These are phyloP conservation scores for Deilephila elpenor DNA, from an alignment of 2,888 invertebrate species.

Conservation along the genomic window DNA sequence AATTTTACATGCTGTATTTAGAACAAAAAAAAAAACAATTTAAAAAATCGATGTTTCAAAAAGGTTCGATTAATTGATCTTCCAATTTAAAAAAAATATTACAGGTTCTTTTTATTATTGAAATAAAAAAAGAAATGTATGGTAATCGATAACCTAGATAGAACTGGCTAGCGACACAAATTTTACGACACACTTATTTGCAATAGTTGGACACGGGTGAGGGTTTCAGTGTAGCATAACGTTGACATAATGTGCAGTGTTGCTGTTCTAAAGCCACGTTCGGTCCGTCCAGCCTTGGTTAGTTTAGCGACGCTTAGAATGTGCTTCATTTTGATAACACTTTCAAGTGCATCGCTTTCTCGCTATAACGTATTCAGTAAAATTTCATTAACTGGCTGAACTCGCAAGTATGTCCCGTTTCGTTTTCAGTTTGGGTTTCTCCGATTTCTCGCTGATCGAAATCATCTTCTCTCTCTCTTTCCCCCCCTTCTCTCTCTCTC, in stretches of 20 bases:
- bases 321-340: not conserved
- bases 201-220: not conserved
- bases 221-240: constrained; percentile 3
- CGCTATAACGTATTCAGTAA: not conserved
- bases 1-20: too few species aligned
- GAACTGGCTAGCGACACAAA: not conserved
- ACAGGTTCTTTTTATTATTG: not conserved
- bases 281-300: constrained; percentile 7
- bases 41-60: too few species aligned
- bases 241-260: constrained; percentile 2
- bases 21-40: too few species aligned
- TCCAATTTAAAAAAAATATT: not conserved
- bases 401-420: too few species aligned
- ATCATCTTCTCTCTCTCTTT: too few species aligned
- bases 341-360: not conserved
- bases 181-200: constrained; percentile 1
- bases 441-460: too few species aligned
- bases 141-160: not conserved
- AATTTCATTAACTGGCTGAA: not conserved
- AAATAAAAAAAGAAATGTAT: not conserved
- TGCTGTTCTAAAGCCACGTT: constrained; percentile 5
- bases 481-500: too few species aligned
- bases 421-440: too few species aligned
- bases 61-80: too few species aligned
- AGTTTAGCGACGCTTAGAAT: constrained; percentile 15